Conservation (phyloP, 2,113 vertebrate species). For the Cardinalis cardinalis region DNA sequence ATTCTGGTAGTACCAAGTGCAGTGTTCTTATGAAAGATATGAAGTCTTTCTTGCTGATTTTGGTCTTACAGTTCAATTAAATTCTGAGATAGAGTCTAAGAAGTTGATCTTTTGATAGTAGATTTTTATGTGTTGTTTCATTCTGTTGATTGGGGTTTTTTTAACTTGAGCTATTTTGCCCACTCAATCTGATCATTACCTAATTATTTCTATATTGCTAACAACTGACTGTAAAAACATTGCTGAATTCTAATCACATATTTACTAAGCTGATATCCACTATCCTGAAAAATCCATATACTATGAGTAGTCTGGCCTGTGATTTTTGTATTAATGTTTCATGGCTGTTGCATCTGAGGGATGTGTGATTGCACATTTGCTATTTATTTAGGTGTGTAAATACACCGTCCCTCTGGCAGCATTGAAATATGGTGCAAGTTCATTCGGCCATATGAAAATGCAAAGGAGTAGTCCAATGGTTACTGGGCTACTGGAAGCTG, state of each 20-base stretch:
- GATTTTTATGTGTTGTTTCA: not conserved
- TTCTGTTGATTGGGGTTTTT: not conserved
- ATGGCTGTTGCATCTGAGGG: not conserved
- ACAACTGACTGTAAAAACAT: not conserved
- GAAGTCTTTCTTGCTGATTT: not conserved
- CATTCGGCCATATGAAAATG: not conserved
- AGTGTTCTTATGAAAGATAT: not conserved
- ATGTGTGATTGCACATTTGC: not conserved
- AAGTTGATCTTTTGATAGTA: not conserved
- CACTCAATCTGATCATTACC: not conserved
- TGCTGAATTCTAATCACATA: not conserved
- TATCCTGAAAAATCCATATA: not conserved
- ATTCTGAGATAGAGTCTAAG: not conserved
- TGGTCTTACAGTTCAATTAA: not conserved
- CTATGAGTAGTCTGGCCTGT: not conserved
- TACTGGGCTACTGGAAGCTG: not conserved
- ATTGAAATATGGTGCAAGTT: not conserved
- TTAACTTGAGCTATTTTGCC: not conserved
- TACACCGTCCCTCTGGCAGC: not conserved
- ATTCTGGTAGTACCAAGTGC: not conserved
- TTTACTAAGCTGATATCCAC: not conserved
- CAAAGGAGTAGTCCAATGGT: not conserved
- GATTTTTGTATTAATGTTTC: not conserved
- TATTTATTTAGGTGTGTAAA: not conserved
- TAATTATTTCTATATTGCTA: not conserved